A percentile compares a stretch with the other conserved stretches of the same genome.
Evolutionary conservation across 2,797 vertebrate species (phyloP).

Genomic region (Ammospiza maritima): DNA sequence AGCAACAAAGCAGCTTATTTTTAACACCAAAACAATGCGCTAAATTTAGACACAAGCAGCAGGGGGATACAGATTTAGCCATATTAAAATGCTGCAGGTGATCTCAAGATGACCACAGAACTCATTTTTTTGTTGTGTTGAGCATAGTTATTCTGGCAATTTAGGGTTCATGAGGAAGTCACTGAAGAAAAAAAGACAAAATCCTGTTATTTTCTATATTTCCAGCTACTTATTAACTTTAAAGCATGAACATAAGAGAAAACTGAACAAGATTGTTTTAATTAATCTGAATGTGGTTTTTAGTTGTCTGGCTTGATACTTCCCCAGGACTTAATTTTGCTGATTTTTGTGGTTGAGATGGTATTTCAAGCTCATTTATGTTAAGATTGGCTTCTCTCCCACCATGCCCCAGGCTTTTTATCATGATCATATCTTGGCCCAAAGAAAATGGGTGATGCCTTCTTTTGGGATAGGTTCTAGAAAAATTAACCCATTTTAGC

Average conservation of each 20-base stretch:
- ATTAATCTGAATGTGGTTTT: background rate
- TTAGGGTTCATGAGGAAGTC: background rate
- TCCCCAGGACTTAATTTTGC: background rate
- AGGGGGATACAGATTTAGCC: background rate
- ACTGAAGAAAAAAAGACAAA: background rate
- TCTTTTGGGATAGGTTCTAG: background rate
- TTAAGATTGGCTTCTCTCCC: background rate
- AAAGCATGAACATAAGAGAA: background rate
- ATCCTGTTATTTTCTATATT: background rate
- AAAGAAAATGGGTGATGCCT: background rate
- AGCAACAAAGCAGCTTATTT: constrained; percentile 46
- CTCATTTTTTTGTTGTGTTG: background rate
- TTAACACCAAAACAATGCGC: constrained; percentile 53
- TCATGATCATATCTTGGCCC: background rate
- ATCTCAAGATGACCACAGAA: background rate
- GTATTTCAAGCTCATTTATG: background rate
- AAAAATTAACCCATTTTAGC: constrained; percentile 17
- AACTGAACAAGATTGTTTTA: background rate
- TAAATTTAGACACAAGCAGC: constrained; percentile 13
- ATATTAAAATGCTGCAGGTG: background rate
- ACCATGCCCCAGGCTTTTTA: background rate
- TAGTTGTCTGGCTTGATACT: background rate
- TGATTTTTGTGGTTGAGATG: background rate
- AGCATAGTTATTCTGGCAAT: background rate
- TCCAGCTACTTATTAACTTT: background rate